A percentile compares a stretch with the other conserved stretches of the same genome.
Evolutionary conservation across 2,888 invertebrate genomes (phyloP).

Genomic region (Agrotis puta): DNA sequence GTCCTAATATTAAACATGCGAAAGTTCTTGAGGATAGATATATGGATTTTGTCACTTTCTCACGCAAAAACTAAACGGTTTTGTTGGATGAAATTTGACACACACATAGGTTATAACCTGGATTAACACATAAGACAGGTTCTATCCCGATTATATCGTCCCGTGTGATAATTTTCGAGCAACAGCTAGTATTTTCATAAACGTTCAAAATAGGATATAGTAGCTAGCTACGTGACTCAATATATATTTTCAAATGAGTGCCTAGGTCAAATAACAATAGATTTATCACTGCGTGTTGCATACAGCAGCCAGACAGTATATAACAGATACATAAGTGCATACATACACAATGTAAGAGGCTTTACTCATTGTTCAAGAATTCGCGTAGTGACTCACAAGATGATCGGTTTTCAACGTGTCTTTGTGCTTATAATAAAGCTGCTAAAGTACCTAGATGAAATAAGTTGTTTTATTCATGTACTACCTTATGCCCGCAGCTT

Average conservation of each 20-base stretch:
- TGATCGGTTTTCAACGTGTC: constrained; percentile 24
- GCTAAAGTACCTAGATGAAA: background rate
- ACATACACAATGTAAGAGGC: constrained; percentile 6
- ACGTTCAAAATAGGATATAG: too few species aligned
- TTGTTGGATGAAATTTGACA: too few species aligned
- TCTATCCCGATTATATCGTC: too few species aligned
- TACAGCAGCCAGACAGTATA: background rate
- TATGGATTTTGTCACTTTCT: too few species aligned
- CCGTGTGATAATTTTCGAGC: too few species aligned
- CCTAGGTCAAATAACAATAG: background rate
- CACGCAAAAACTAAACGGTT: too few species aligned
- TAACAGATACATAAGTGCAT: background rate
- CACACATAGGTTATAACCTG: too few species aligned
- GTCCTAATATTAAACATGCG: too few species aligned
- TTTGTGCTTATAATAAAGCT: constrained; percentile 29
- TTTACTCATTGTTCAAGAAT: constrained; percentile 52
- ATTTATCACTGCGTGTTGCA: background rate
- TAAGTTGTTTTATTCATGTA: background rate
- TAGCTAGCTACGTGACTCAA: too few species aligned
- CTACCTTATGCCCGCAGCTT: background rate
- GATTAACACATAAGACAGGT: too few species aligned
- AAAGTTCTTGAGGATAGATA: too few species aligned
- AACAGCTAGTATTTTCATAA: too few species aligned
- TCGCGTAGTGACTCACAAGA: constrained; percentile 54
- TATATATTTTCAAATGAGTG: background rate